Evolutionary conservation across 2,113 vertebrate species (phyloP).

Genomic region (Channa argus): DNA sequence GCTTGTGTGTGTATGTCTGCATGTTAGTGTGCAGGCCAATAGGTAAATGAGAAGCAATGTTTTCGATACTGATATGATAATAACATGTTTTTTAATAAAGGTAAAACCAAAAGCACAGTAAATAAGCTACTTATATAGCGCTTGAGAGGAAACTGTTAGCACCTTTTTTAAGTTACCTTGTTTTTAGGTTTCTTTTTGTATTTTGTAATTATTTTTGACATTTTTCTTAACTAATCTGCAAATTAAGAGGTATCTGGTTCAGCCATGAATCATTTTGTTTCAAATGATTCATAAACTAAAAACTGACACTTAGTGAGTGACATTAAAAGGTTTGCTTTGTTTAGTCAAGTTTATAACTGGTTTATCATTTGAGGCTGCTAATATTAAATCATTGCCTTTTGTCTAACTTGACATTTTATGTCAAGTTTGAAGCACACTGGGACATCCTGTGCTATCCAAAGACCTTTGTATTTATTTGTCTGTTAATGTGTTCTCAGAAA

Average conservation of each 20-base stretch:
- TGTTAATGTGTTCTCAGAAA: background rate
- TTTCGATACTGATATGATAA: too few relatives aligned
- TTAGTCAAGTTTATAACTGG: background rate
- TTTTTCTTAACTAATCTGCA: background rate
- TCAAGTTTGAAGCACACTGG: too few relatives aligned
- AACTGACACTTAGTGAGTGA: background rate
- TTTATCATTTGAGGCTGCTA: background rate
- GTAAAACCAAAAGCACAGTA: too few relatives aligned
- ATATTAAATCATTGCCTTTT: background rate
- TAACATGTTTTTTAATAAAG: too few relatives aligned
- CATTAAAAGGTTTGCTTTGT: background rate
- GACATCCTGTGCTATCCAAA: background rate
- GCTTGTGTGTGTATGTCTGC: too few relatives aligned
- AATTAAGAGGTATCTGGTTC: background rate
- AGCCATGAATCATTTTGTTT: background rate
- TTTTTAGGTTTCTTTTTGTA: too few relatives aligned
- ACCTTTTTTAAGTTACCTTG: too few relatives aligned
- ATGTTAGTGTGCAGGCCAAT: too few relatives aligned
- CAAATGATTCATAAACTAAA: background rate
- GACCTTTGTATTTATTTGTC: background rate
- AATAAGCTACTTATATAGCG: too few relatives aligned
- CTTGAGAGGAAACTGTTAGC: too few relatives aligned
- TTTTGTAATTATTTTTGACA: too few relatives aligned
- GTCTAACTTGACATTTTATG: background rate
- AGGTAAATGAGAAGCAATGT: too few relatives aligned